These are phyloP conservation scores for Otis tarda DNA, from an alignment of 2,113 vertebrate species.

Conservation along the genomic window DNA sequence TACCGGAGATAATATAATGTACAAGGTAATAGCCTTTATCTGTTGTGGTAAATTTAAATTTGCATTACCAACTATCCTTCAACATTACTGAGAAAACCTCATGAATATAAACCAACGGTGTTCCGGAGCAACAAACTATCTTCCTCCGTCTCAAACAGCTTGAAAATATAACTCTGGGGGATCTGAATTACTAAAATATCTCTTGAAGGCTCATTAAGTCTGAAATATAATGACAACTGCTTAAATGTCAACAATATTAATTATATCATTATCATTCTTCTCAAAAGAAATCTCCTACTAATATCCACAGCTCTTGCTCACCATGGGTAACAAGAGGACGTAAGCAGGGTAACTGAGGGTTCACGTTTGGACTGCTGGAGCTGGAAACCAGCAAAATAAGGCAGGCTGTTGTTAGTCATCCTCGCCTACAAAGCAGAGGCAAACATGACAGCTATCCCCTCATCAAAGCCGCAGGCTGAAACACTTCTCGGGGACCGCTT, in stretches of 20 bases:
- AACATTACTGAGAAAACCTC: not conserved
- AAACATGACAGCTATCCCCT: not conserved
- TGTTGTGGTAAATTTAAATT: not conserved
- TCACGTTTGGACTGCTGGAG: not conserved
- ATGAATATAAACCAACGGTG: not conserved
- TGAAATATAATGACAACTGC: slow-evolving; percentile 2
- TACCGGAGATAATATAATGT: not conserved
- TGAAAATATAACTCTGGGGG: not conserved
- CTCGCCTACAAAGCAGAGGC: not conserved
- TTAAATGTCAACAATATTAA: slow-evolving; percentile 35
- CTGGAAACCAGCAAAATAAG: not conserved
- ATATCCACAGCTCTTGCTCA: not conserved
- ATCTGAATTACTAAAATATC: not conserved
- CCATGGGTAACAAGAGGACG: not conserved
- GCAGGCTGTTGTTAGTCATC: not conserved
- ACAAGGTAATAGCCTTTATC: not conserved
- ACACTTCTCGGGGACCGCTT: not conserved
- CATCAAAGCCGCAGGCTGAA: not conserved
- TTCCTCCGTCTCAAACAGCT: not conserved
- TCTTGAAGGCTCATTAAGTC: slow-evolving; percentile 15
- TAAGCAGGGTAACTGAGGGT: not conserved
- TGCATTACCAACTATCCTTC: not conserved
- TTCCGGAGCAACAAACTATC: not conserved
- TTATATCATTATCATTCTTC: not conserved
- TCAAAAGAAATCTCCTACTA: not conserved